Percentiles rank a stretch among this genome's conserved stretches.
Conservation (phyloP, 2,888 invertebrate species). For the Pseudanteris insignis region DNA sequence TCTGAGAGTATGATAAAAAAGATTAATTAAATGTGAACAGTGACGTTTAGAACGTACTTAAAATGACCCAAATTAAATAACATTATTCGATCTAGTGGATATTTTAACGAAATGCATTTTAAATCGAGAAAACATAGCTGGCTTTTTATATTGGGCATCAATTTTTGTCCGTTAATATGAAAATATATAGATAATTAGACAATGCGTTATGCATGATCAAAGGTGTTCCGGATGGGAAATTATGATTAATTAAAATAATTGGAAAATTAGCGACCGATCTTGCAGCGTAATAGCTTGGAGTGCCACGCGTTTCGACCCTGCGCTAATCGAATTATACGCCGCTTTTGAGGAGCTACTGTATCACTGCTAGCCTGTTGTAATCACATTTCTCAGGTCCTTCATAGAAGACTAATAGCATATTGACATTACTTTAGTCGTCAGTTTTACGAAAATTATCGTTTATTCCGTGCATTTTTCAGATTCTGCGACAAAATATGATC, state of each 20-base stretch:
- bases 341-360: slow-evolving; percentile 65
- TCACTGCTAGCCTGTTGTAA: slow-evolving; percentile 62
- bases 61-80: too few relatives aligned
- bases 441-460: slow-evolving; percentile 41
- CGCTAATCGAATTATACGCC: slow-evolving; percentile 61
- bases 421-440: slow-evolving; percentile 48
- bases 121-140: too few relatives aligned
- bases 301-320: slow-evolving; percentile 54
- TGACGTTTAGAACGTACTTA: too few relatives aligned
- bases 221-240: slow-evolving; percentile 62
- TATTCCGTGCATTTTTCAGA: slow-evolving; percentile 31
- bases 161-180: too few relatives aligned
- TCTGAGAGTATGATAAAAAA: too few relatives aligned
- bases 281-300: slow-evolving; percentile 58
- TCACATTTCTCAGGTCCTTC: slow-evolving; percentile 62
- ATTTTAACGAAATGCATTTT: too few relatives aligned
- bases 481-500: too few relatives aligned
- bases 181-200: too few relatives aligned
- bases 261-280: slow-evolving; percentile 65
- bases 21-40: too few relatives aligned
- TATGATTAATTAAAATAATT: slow-evolving; percentile 63
- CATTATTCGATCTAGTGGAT: too few relatives aligned
- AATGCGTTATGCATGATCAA: slow-evolving; percentile 55
- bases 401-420: slow-evolving; percentile 62
- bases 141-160: too few relatives aligned